Base-by-base conservation (phyloP, 2,888 invertebrate genomes). In the Phytoseiulus persimilis region DNA sequence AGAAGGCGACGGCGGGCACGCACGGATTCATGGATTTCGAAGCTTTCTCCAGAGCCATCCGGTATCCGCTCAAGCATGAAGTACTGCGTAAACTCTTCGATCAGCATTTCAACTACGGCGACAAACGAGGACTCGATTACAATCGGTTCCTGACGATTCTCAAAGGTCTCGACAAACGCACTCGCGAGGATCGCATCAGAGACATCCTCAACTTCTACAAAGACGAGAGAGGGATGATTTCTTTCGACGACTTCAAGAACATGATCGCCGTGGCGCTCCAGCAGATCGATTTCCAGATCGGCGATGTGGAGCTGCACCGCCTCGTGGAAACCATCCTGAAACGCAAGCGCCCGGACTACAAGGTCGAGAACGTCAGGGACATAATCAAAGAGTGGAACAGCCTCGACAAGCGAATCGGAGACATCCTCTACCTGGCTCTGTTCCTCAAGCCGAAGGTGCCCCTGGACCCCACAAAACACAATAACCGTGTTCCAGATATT, bases 211-310 rank as follows among this genome's bases (percentile, higher is more conserved):
- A 32, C 33, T n/a, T 32, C n/a, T 32, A 87, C 45, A 32, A 33
- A 28, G 32, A 87, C 5, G 39, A 28, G 14, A 32, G n/a, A 0
- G 87, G 87, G 1, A 31, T 32, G 33, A 32, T 87, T n/a, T 87
- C 87, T 11, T 87, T 87, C 32, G 87, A 87, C 9, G 45, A 45
- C 87, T 87, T 87, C 87, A 33, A 87, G 33, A 45, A 87, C 45
- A 87, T 87, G 9, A 33, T 87, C 39, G 32, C 87, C 5, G 87
- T 87, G 6, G 31, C 45, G 9, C 87, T 87, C 14, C 32, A 39
- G 87, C 32, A 87, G 45, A n/a, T 39, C 39, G 87, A 45, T n/a
- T 39, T 87, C 87, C 39, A 39, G 87, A 87, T 87, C n/a, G 32
- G 87, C 31, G 32, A 87, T 0, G 32, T n/a, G 32, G 45, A n/a